These are phyloP conservation scores for Drosophila gaucha DNA, from an alignment of 2,888 invertebrate genomes.

Conservation along the genomic window DNA sequence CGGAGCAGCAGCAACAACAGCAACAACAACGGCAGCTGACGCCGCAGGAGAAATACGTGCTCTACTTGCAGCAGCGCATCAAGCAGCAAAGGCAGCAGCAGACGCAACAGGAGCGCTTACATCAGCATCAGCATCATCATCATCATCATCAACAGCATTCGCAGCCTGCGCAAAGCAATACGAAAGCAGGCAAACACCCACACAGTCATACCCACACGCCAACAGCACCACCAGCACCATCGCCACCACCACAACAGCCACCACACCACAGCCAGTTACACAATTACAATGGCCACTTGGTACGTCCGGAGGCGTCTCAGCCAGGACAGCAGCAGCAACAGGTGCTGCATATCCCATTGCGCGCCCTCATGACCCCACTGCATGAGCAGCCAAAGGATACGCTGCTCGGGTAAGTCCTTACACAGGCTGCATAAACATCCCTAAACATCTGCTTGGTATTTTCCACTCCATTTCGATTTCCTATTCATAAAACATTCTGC, in stretches of 20 bases:
- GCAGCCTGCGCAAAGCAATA: conserved; percentile 56
- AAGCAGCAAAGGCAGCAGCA: conserved; percentile 60
- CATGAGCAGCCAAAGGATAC: conserved; percentile 66
- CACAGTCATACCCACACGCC: conserved; percentile 48
- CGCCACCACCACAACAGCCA: conserved; percentile 6
- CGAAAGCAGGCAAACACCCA: conserved; percentile 54
- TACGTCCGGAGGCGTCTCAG: conserved; percentile 39
- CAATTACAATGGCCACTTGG: conserved; percentile 47
- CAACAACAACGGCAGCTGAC: conserved; percentile 80
- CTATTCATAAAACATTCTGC: neutral
- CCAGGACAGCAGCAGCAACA: conserved; percentile 51
- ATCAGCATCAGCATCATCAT: conserved; percentile 70
- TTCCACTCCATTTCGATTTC: neutral
- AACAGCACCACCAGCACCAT: conserved; percentile 11
- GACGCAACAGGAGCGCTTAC: conserved; percentile 41
- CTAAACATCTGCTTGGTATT: neutral
- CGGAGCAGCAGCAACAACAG: conserved; percentile 65
- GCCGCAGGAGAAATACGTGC: conserved; percentile 84
- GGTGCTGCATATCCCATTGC: conserved; percentile 78
- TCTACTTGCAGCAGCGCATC: conserved; percentile 83
- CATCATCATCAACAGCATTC: conserved; percentile 60
- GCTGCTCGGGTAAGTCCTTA: conserved; percentile 65
- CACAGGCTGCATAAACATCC: neutral
- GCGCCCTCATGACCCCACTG: conserved; percentile 69
- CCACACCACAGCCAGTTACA: conserved; percentile 44